Evolutionary conservation across 2,888 invertebrate genomes (phyloP), one percentile per base, ranked within the genome.

Genomic region (Halictus quadricinctus): DNA sequence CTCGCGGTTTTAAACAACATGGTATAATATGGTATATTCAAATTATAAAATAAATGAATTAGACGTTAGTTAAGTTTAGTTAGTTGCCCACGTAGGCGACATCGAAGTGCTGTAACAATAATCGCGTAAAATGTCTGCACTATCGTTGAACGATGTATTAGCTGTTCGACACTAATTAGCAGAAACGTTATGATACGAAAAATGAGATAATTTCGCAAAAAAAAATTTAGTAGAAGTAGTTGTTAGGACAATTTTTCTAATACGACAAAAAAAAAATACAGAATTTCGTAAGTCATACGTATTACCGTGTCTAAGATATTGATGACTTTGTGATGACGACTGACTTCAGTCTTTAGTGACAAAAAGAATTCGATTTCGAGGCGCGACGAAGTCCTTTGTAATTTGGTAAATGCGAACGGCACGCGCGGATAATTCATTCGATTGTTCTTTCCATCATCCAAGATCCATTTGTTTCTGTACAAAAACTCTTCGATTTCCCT

Each of bases 401-500:
- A 69, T 69, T 69, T 69, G 15, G 10, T 8, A 69, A 69, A 1
- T 8, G 41, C 41, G 21, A 69, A 60, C 60, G 18, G n/a, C 13
- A 29, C 66, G 66, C 29, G 29, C 15, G 18, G 15, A 21, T 66
- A 18, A 18, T 66, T 18, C 10, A 66, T 21, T 36, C 6, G 29
- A 15, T 29, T 36, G 36, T 36, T 36, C 36, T 36, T 36, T 36
- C 36, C 36, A 36, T 36, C 36, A 36, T 4, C 36, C 36, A 36
- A 36, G 36, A n/a, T 84, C 21, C 0, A 66, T 74, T 76, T 70
- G 41, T 80, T 80, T 85, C 79, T 83, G 83, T 84, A 72, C 12
- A 69, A 84, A 85, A 80, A 72, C 84, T 80, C 79, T 85, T 86
- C 85, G 86, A 60, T 84, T 81, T 25, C 29, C 25, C 74, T 70